These are phyloP conservation scores for Rhinolophus sinicus DNA, from an alignment of 2,113 vertebrate genomes.

Conservation along the genomic window DNA sequence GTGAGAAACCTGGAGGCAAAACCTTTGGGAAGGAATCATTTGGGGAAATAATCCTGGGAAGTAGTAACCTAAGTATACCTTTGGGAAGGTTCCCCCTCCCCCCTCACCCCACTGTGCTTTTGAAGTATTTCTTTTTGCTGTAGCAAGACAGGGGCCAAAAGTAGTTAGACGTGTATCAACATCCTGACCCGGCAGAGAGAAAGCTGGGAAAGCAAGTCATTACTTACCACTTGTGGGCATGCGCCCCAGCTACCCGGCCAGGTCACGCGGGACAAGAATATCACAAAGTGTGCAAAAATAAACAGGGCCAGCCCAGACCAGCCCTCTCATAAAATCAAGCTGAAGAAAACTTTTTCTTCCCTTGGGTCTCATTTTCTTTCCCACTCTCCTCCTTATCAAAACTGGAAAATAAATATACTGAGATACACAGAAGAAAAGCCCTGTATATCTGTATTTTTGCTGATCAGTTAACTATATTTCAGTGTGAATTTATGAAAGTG, in stretches of 20 bases:
- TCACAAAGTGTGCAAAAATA: background rate
- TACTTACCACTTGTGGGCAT: background rate
- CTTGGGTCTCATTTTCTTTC: background rate
- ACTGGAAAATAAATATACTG: background rate
- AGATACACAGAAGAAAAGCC: background rate
- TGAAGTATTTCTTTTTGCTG: background rate
- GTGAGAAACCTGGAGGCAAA: background rate
- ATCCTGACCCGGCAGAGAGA: background rate
- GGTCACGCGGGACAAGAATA: background rate
- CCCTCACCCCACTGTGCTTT: background rate
- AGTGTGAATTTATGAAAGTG: conserved; percentile 4
- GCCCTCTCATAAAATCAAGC: background rate
- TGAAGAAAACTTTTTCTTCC: background rate
- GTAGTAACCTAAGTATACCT: background rate
- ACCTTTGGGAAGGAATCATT: background rate
- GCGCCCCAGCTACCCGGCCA: background rate
- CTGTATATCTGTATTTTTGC: background rate
- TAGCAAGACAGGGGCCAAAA: background rate
- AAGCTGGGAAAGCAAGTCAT: background rate
- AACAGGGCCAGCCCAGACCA: background rate
- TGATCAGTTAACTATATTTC: background rate
- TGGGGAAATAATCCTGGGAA: background rate
- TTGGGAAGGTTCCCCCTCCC: background rate
- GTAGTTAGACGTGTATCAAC: background rate
- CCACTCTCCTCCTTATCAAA: conserved; percentile 6